A percentile compares a stretch with the other conserved stretches of the same genome.
These are phyloP conservation scores for Spodoptera picta DNA, from an alignment of 2,888 invertebrate genomes.

Conservation along the genomic window DNA sequence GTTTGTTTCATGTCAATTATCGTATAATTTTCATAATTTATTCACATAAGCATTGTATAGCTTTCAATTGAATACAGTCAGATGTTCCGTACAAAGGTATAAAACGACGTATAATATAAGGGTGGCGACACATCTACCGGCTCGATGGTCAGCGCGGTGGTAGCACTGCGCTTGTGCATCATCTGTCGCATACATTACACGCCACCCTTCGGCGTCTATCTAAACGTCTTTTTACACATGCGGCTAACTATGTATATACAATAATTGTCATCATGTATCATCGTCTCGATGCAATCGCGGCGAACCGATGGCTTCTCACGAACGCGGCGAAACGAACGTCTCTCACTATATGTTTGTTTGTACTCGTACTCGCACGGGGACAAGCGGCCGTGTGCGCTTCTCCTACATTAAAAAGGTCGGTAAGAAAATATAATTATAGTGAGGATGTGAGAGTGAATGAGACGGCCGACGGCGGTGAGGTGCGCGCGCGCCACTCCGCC, in stretches of 20 bases:
- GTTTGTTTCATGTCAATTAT: too few relatives aligned
- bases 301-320: constrained; percentile 88
- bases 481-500: constrained; percentile 70
- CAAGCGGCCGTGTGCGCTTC: constrained; percentile 87
- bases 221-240: constrained; percentile 83
- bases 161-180: constrained; percentile 56
- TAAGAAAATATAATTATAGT: constrained; percentile 88
- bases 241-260: constrained; percentile 88
- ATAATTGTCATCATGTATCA: constrained; percentile 79
- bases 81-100: background rate
- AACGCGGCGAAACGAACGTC: constrained; percentile 83
- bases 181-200: constrained; percentile 68
- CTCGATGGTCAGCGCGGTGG: constrained; percentile 55
- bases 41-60: background rate
- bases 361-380: constrained; percentile 85
- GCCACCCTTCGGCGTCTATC: constrained; percentile 70
- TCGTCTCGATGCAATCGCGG: constrained; percentile 85
- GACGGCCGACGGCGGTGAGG: constrained; percentile 79
- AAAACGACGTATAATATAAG: constrained; percentile 29
- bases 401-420: constrained; percentile 86
- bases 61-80: too few relatives aligned
- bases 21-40: too few relatives aligned
- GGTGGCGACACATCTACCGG: constrained; percentile 41
- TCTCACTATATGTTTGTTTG: constrained; percentile 83
- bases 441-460: constrained; percentile 87